These are phyloP conservation scores for Myotis lucifugus DNA, from an alignment of 2,113 vertebrate species.

Conservation along the genomic window DNA sequence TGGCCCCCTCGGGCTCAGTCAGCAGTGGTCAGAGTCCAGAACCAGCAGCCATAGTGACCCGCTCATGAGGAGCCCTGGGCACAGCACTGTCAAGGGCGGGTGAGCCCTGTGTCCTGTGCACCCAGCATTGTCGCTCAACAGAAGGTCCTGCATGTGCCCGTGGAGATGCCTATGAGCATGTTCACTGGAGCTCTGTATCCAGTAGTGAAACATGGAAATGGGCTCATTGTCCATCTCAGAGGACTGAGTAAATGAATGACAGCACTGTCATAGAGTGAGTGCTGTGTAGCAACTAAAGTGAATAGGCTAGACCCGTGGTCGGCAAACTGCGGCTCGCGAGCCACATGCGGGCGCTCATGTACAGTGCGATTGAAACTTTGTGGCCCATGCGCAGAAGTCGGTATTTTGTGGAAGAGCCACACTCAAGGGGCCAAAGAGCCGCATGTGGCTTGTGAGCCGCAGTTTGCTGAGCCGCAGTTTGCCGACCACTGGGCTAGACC, in stretches of 20 bases:
- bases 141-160: neutral
- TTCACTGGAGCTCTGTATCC: neutral
- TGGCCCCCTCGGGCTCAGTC: neutral
- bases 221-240: neutral
- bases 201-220: neutral
- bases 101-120: neutral
- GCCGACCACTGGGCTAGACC: neutral
- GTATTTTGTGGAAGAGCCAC: too few relatives aligned
- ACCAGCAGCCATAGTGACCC: accelerated
- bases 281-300: neutral
- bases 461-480: too few relatives aligned
- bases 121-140: accelerated
- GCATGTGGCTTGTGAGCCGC: too few relatives aligned
- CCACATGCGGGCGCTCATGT: too few relatives aligned
- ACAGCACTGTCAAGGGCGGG: neutral
- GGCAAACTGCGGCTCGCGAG: too few relatives aligned
- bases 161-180: accelerated
- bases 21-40: neutral
- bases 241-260: neutral
- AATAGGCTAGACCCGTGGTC: neutral
- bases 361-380: too few relatives aligned
- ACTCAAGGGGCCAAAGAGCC: too few relatives aligned
- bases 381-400: too few relatives aligned
- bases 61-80: neutral
- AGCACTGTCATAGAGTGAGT: neutral